Conservation (phyloP, 2,888 invertebrate genomes). For the Apeira syringaria region DNA sequence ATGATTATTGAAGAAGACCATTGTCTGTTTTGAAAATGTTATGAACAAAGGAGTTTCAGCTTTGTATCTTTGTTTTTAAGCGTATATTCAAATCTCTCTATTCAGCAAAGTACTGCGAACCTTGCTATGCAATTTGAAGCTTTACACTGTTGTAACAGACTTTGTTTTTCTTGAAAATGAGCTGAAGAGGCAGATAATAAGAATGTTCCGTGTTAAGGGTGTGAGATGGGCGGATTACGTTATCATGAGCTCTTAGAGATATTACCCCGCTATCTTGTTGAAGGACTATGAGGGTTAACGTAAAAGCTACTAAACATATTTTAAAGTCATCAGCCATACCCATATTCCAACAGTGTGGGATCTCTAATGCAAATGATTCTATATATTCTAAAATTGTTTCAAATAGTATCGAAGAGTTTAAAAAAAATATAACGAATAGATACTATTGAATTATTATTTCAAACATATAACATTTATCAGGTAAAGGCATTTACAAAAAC, state of each 20-base stretch:
- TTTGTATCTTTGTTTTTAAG: background rate
- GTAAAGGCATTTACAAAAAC: no score
- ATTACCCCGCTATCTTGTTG: slow-evolving; percentile 17
- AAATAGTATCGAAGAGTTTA: no score
- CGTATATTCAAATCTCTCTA: no score
- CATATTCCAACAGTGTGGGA: no score
- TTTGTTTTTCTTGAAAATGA: slow-evolving; percentile 5
- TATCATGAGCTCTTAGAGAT: slow-evolving; percentile 22
- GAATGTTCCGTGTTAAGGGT: slow-evolving; percentile 9
- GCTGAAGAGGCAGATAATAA: slow-evolving; percentile 2
- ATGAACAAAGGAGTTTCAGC: slow-evolving; percentile 2
- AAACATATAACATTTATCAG: no score
- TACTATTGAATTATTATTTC: no score
- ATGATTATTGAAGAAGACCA: background rate
- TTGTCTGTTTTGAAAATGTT: background rate
- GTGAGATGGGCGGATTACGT: slow-evolving; percentile 23
- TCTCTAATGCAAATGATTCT: no score
- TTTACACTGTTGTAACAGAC: background rate
- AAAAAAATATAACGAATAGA: no score
- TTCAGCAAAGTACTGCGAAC: no score
- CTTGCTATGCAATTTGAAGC: slow-evolving; percentile 2
- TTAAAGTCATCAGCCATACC: no score
- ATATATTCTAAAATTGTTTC: no score
- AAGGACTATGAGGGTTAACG: slow-evolving; percentile 6
- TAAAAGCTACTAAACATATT: background rate